Evolutionary conservation across 2,797 vertebrate genomes (phyloP).

Genomic region (Etheostoma perlongum): DNA sequence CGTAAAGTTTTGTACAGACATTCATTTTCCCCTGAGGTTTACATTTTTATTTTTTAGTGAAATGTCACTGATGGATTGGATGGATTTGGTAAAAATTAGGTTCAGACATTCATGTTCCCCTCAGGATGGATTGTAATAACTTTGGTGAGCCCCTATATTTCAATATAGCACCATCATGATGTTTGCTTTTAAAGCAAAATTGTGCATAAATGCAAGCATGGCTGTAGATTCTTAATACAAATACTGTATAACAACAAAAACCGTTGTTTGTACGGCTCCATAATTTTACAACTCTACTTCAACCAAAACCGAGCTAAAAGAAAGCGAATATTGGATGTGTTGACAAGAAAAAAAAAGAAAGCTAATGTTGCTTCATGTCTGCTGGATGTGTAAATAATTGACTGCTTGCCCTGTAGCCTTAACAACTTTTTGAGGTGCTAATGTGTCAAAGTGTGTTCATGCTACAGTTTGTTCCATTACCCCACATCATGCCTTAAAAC

Average conservation of each 20-base stretch:
- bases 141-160: not conserved
- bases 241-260: not conserved
- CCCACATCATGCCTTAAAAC: not conserved
- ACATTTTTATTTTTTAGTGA: not conserved
- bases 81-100: not conserved
- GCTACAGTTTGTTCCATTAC: not conserved
- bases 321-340: not conserved
- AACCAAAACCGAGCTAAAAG: conserved; percentile 1
- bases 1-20: not conserved
- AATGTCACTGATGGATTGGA: not conserved
- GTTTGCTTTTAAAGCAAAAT: not conserved
- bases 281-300: not conserved
- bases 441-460: not conserved
- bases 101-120: not conserved
- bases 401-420: too few relatives aligned
- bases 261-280: not conserved
- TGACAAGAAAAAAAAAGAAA: not conserved
- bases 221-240: not conserved
- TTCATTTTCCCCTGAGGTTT: too few relatives aligned
- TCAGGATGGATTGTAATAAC: not conserved
- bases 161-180: not conserved
- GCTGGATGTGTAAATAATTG: not conserved
- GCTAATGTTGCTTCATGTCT: conserved; percentile 1
- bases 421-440: not conserved
- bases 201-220: not conserved